Base-by-base conservation (phyloP, 53 echinoderm and acorn worm species). In the Echinarachnius parma region DNA sequence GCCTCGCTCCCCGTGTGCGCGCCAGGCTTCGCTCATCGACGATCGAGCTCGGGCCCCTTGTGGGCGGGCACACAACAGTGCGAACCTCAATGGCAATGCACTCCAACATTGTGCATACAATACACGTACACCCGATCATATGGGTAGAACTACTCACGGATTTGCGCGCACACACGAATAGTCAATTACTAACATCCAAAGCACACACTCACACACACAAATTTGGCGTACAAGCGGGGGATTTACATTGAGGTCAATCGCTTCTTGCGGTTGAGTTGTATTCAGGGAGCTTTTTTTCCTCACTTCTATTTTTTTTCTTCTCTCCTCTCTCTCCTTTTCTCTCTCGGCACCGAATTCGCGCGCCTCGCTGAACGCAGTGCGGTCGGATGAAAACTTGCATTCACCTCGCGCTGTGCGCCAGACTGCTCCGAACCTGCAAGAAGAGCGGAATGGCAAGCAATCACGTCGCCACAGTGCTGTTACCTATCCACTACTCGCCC, bases 211-310 rank as follows among this genome's bases (percentile, higher is more conserved):
- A 66, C 48, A 62, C 66, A 68, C n/a, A n/a, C n/a, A n/a, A n/a
- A n/a, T n/a, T n/a, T n/a, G n/a, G n/a, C n/a, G n/a, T 68, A 52
- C 52, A 68, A 32, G 52, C 68, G 34, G 28, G 68, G 68, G 68
- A 68, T 66, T 28, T 66, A 66, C 66, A 66, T 68, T 68, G 68
- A 68, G 68, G 68, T 68, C 68, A 68, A 68, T 68, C 68, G 68
- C 68, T 68, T 52, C 68, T 68, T 68, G 68, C 53, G 68, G 68
- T 68, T 68, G 37, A 30, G 50, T 49, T 28, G 21, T 68, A 52
- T 68, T n/a, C 44, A 65, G 68, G 31, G 49, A 68, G 49, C 52
- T 50, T 63, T 60, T 63, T 68, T 32, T 26, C 48, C 68, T 4
- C 29, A 25, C 16, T 8, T 9, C 52, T 19, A 11, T 8, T 30